Percentiles rank a stretch among this genome's conserved stretches.
Conservation (phyloP, 2,797 vertebrate genomes). For the Remorina albescens region DNA sequence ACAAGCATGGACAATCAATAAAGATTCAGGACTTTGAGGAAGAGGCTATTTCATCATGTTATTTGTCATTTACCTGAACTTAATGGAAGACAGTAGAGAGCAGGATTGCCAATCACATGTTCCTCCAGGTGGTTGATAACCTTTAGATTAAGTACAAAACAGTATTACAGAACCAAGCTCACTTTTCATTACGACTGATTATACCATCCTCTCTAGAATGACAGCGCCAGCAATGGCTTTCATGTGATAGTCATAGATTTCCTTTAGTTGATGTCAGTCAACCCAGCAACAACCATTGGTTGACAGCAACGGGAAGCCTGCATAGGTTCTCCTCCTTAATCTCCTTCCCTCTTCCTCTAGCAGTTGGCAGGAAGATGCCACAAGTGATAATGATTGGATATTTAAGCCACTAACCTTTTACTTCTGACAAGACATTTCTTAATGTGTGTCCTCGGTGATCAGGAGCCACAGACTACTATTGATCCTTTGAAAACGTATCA, state of each 20-base stretch:
- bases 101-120: constrained; percentile 44
- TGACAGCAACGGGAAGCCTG: neutral
- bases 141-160: constrained; percentile 42
- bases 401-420: constrained; percentile 33
- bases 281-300: neutral
- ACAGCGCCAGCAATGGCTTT: constrained; percentile 30
- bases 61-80: constrained; percentile 39
- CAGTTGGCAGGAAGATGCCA: constrained; percentile 11
- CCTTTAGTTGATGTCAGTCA: constrained; percentile 23
- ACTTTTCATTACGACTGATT: constrained; percentile 62
- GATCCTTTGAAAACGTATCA: constrained; percentile 58
- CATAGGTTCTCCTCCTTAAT: constrained; percentile 36
- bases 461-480: constrained; percentile 50
- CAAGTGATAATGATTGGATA: constrained; percentile 61
- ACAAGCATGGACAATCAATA: constrained; percentile 36
- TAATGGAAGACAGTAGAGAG: constrained; percentile 40
- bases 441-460: constrained; percentile 63
- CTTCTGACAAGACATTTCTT: constrained; percentile 53
- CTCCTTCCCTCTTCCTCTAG: neutral
- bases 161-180: constrained; percentile 27
- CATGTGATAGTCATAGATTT: constrained; percentile 36
- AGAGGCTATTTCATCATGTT: constrained; percentile 16
- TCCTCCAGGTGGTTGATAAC: constrained; percentile 52
- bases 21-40: constrained; percentile 19
- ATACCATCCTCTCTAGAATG: constrained; percentile 31